Evolutionary conservation across 2,888 invertebrate genomes (phyloP), one percentile per base, ranked within the genome.

Genomic region (Schizotus pectinicornis): DNA sequence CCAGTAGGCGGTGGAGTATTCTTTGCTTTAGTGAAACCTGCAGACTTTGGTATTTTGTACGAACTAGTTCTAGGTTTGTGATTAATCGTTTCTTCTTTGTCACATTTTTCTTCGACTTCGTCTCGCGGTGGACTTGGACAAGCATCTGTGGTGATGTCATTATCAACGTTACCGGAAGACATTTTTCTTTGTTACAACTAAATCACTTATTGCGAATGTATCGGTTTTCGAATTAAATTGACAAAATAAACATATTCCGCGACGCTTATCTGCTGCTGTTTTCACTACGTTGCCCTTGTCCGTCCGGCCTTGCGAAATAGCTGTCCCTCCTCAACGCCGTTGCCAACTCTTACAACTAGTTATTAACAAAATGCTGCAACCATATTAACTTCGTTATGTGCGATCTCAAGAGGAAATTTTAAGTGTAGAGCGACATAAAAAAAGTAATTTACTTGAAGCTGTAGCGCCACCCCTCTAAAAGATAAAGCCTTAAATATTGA

Each of bases 141-240:
- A 7, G 65, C 65, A 47, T 65, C 65, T n/a, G 61, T 65, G 11
- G 63, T 61, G 14, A 56, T 38, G 9, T 58, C 59, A n/a, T 51
- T 50, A 22, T 50, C 51, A 22, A 37, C 30, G 0, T 7, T 31
- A 80, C 75, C 82, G 68, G 30, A 83, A 62, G 6, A 76, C 63
- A 11, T 62, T 71, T 33, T 22, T 42, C 6, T 3, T 8, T 9
- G 30, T 30, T 30, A 8, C n/a, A 6, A 8, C 33, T 9, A 1
- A 22, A 22, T 22, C 22, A 22, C 22, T 22, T 22, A 22, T 22
- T 22, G 22, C 22, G 22, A 22, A n/a, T n/a, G n/a, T n/a, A n/a
- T 22, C 3, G n/a, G 30, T 6, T 30, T 43, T 1, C 3, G n/a
- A 11, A 22, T 9, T 5, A 9, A 42, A 12, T 2, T 2, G 32